phyloP scores from a whole-genome alignment of 2,797 vertebrate genomes.

The Yasuhikotakia modesta region DNA sequence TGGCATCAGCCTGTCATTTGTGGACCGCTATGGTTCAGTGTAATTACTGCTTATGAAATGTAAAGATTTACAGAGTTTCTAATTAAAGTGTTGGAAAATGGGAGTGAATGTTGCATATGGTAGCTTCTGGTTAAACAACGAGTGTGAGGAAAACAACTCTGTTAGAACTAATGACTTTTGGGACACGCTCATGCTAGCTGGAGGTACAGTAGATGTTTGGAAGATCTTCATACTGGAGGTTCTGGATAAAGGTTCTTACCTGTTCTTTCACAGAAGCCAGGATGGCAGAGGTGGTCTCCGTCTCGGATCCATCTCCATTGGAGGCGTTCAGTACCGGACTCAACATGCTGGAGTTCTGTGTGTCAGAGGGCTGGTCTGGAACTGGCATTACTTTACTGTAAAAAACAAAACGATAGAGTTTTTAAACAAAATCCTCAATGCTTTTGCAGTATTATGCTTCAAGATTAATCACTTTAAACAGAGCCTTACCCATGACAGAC shows the following conservation, averaged over 20 bases:
- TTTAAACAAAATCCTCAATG: background rate
- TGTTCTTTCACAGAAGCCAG: slow-evolving; percentile 98
- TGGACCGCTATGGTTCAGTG: slow-evolving; percentile 21
- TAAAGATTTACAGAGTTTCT: slow-evolving; percentile 46
- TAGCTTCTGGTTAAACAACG: background rate
- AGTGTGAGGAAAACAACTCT: background rate
- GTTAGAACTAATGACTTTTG: background rate
- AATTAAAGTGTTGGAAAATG: slow-evolving; percentile 24
- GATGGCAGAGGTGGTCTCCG: slow-evolving; percentile 97
- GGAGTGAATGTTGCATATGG: slow-evolving; percentile 7
- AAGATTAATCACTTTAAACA: background rate
- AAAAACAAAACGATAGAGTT: slow-evolving; percentile 30
- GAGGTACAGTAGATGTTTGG: background rate
- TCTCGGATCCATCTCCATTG: slow-evolving; percentile 95
- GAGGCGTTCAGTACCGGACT: slow-evolving; percentile 93
- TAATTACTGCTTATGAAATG: slow-evolving; percentile 52
- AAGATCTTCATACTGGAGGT: background rate
- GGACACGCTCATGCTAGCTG: background rate
- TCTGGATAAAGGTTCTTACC: slow-evolving; percentile 71
- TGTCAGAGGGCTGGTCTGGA: slow-evolving; percentile 91
- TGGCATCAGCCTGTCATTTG: slow-evolving; percentile 38
- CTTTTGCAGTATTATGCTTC: slow-evolving; percentile 11
- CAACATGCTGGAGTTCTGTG: slow-evolving; percentile 89
- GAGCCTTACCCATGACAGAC: background rate
- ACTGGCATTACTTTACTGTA: slow-evolving; percentile 92